Conservation (phyloP, 2,888 invertebrate genomes). For the Drosophila siamana region DNA sequence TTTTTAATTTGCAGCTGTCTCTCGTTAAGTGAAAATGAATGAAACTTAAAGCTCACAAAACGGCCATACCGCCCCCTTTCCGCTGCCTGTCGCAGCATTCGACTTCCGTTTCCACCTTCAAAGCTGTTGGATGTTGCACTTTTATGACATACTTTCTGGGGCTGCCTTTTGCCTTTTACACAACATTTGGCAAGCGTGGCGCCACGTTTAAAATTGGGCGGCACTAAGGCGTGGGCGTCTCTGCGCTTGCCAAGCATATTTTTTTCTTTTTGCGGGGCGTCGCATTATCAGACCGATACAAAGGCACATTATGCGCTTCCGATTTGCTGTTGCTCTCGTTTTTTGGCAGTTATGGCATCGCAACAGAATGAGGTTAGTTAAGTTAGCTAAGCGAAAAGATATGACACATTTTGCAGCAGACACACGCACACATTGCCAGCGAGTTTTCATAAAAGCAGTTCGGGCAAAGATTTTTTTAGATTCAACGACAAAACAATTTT, state of each 20-base stretch:
- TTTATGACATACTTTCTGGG: constrained; percentile 71
- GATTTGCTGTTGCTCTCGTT: constrained; percentile 50
- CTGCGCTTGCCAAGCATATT: constrained; percentile 63
- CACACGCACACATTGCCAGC: constrained; percentile 17
- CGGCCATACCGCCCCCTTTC: constrained; percentile 9
- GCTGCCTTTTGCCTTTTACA: constrained; percentile 67
- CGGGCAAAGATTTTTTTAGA: not conserved
- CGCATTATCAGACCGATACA: constrained; percentile 78
- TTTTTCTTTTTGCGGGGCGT: constrained; percentile 48
- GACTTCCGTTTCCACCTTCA: constrained; percentile 45
- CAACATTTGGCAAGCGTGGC: constrained; percentile 73
- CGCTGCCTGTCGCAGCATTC: not conserved
- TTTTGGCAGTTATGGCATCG: constrained; percentile 60
- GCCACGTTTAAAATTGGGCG: constrained; percentile 36
- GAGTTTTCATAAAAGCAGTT: constrained; percentile 37
- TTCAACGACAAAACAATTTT: not conserved
- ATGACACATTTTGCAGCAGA: constrained; percentile 22
- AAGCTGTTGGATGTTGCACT: constrained; percentile 53
- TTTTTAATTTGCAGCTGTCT: constrained; percentile 65
- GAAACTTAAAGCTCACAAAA: constrained; percentile 39
- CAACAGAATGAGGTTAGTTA: constrained; percentile 63
- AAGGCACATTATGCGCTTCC: constrained; percentile 79
- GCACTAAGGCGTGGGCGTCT: constrained; percentile 28
- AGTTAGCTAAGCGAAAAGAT: constrained; percentile 32
- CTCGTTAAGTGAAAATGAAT: constrained; percentile 33